Evolutionary conservation across 2,888 invertebrate species (phyloP).

Genomic region (Andrena trimmerana): DNA sequence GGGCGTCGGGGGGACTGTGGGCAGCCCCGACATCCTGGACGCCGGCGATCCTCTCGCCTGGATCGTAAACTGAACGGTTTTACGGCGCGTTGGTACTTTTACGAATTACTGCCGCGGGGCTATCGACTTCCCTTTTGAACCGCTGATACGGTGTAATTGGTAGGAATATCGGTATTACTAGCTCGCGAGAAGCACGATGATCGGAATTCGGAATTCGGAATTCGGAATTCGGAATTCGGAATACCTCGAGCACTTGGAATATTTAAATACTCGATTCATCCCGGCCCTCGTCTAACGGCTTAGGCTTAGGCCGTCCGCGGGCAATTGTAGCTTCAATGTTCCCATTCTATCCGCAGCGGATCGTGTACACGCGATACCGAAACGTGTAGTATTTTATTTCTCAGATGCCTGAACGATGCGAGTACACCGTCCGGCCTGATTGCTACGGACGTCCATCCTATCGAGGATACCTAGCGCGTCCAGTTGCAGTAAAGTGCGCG

Average conservation of each 20-base stretch:
- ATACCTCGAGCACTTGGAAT: neutral
- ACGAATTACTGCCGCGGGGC: neutral
- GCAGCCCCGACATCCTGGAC: constrained; percentile 43
- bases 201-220: no score
- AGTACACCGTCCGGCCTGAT: no score
- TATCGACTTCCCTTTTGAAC: neutral
- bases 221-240: no score
- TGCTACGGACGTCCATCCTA: no score
- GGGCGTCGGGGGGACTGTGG: constrained; percentile 58
- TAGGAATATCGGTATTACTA: neutral
- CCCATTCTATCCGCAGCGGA: neutral
- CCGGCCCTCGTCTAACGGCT: neutral
- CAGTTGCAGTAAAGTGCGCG: no score
- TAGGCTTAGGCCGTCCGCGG: no score
- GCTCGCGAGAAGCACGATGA: neutral
- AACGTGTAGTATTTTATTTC: no score
- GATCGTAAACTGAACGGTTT: constrained; percentile 41
- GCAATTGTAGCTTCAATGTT: neutral
- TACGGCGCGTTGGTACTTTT: constrained; percentile 1
- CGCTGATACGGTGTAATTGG: constrained; percentile 1
- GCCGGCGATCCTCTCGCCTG: constrained; percentile 9
- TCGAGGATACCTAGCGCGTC: no score
- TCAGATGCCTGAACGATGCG: no score
- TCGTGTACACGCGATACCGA: neutral
- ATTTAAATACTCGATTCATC: neutral